Percentiles rank a stretch among this genome's conserved stretches.
Conservation (phyloP, 2,113 vertebrate genomes). For the Ahaetulla prasina region DNA sequence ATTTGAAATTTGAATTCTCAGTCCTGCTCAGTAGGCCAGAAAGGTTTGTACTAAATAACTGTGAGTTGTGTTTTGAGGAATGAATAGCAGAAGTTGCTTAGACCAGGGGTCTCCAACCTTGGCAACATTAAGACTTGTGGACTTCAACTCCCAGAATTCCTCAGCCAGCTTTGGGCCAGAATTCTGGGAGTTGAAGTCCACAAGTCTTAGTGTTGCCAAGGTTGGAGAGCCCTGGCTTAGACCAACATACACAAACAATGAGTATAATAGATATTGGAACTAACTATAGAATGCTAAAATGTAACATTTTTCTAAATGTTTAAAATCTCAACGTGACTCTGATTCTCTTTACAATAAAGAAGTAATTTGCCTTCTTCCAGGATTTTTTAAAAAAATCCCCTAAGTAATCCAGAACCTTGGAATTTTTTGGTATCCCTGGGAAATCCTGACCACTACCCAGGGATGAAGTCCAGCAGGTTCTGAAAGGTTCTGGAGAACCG, state of each 20-base stretch:
- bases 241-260: neutral
- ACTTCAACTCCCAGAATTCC: too few species aligned
- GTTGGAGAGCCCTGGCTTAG: too few species aligned
- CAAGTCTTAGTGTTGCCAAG: too few species aligned
- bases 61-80: neutral
- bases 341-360: neutral
- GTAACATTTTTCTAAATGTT: neutral
- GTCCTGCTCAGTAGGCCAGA: neutral
- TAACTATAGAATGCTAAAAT: neutral
- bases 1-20: neutral
- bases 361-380: neutral
- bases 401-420: neutral
- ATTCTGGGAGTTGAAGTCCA: too few species aligned
- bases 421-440: neutral
- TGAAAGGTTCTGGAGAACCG: too few species aligned
- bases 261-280: neutral
- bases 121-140: too few species aligned
- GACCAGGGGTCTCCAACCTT: too few species aligned
- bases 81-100: neutral
- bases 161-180: too few species aligned
- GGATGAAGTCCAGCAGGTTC: too few species aligned
- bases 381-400: neutral
- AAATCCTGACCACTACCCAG: neutral
- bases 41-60: neutral
- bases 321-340: neutral